Evolutionary conservation across 2,797 vertebrate species (phyloP), one percentile per base, ranked within the genome.

Genomic region (Pterois miles): DNA sequence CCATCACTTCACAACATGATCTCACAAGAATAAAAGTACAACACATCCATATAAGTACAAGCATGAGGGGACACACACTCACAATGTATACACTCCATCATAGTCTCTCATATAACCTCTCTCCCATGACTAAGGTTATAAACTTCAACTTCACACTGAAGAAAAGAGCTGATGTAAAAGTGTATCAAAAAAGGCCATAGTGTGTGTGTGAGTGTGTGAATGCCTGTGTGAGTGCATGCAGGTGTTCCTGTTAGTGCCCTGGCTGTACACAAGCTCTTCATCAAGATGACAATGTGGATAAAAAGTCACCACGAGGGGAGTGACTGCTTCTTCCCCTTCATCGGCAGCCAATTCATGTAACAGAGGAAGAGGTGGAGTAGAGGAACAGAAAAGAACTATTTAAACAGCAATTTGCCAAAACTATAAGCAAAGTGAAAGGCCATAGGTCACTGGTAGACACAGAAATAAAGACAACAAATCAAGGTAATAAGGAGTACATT

Each of bases 231-330:
- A 18, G 20, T 8, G 0, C 9, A 8, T 57, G 36, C 20, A 48
- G 14, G 54, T 56, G 27, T 33, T 53, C 8, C 1, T 56, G 29
- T 43, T 31, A 65, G 54, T 34, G 33, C 48, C 59, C 58, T 12
- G 60, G 63, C 58, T 10, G 56, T 62, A 74, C 50, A 75, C 74
- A 65, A 27, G 22, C 65, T 73, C 69, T 74, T 48, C 5, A 65
- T 83, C 60, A 71, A 58, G 54, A 43, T 59, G 63, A 79, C 62
- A 71, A 52, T 63, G 40, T 1, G 20, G 29, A 79, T 58, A 76
- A 65, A 69, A 71, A 65, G 67, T n/a, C 59, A 82, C 76, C 50
- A 73, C 76, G 7, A 68, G 13, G 18, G 74, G 83, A 86, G 85
- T 84, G 29, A 66, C 86, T 3, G 2, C 34, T 65, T 75, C 29